These are phyloP conservation scores for Cyprichromis sp. DNA, from an alignment of 2,113 vertebrate genomes.

Conservation along the genomic window DNA sequence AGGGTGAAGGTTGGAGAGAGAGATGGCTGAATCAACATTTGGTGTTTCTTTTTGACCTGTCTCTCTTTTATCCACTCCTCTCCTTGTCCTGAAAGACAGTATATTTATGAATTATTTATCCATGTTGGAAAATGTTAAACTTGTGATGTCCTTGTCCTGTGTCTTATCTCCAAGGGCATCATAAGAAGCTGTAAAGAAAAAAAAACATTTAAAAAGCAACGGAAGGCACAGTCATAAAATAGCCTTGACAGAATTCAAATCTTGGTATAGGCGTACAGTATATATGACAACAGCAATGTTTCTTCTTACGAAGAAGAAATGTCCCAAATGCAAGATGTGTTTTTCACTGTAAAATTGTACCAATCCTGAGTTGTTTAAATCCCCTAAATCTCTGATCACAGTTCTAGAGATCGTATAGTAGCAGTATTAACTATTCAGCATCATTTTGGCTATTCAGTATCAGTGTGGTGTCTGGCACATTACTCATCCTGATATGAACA, in stretches of 20 bases:
- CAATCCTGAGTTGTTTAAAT: neutral
- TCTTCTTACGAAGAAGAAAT: neutral
- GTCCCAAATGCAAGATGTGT: neutral
- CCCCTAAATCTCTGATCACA: neutral
- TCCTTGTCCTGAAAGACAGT: slow-evolving; percentile 57
- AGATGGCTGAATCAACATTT: slow-evolving; percentile 66
- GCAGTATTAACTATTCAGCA: neutral
- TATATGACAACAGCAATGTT: slow-evolving; percentile 5
- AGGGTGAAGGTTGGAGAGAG: slow-evolving; percentile 44
- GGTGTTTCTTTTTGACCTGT: slow-evolving; percentile 51
- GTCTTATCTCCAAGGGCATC: slow-evolving; percentile 72
- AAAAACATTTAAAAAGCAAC: slow-evolving; percentile 12
- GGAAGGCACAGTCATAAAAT: slow-evolving; percentile 20
- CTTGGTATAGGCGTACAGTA: neutral
- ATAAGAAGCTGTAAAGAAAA: slow-evolving; percentile 29
- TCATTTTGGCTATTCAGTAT: neutral
- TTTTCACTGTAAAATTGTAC: neutral
- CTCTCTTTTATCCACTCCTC: slow-evolving; percentile 49
- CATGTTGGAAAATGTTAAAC: slow-evolving; percentile 67
- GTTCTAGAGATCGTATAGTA: neutral
- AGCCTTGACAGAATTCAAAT: slow-evolving; percentile 46
- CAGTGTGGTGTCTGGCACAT: neutral
- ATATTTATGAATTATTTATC: slow-evolving; percentile 77
- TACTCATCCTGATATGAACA: neutral
- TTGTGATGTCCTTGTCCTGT: slow-evolving; percentile 69